Base-by-base conservation (phyloP, 2,113 vertebrate species). In the Clupea harengus region DNA sequence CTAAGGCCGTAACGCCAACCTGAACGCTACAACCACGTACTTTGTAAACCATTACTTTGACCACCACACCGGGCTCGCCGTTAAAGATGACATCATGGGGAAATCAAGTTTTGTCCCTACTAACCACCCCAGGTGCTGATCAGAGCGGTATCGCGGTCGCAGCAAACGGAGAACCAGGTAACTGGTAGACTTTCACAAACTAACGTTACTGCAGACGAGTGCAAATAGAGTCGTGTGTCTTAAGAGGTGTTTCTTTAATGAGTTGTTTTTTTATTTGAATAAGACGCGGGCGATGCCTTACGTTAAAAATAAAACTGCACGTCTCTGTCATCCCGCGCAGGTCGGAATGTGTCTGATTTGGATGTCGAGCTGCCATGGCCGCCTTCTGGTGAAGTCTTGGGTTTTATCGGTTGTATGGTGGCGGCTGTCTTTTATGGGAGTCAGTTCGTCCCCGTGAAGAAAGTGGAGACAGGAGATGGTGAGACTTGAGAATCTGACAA, bases 1-100 rank as follows among this genome's bases (percentile, higher is more conserved):
- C 72, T 28, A 44, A 78, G 32, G 72, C 72, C 72, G 72, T 78
- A 32, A 78, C 72, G 72, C 72, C 72, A 78, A 78, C 13, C 54
- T 39, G 28, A 78, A 75, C 67, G 1, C 15, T 28, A 39, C 28
- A 75, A 75, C 25, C 28, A n/a, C 39, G 2, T 20, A 57, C 0
- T 6, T 6, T 57, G 20, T 17, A 5, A 20, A 60, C 54, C 54
- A 60, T 60, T 20, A 60, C 54, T 60, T 78, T 78, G 28, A 32
- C 32, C 13, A 39, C 72, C 13, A 39, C 72, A 39, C 72, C 39
- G 28, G 11, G 72, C 72, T 39, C 28, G 28, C 28, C 11, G 72
- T 28, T 78, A 4, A 32, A 44, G 32, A 78, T 78, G 72, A 32
- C 72, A 39, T 39, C 28, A 78, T 32, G 72, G 28, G 5, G 72